phyloP scores from a whole-genome alignment of 2,888 invertebrate genomes.

The Beris morrisii region DNA sequence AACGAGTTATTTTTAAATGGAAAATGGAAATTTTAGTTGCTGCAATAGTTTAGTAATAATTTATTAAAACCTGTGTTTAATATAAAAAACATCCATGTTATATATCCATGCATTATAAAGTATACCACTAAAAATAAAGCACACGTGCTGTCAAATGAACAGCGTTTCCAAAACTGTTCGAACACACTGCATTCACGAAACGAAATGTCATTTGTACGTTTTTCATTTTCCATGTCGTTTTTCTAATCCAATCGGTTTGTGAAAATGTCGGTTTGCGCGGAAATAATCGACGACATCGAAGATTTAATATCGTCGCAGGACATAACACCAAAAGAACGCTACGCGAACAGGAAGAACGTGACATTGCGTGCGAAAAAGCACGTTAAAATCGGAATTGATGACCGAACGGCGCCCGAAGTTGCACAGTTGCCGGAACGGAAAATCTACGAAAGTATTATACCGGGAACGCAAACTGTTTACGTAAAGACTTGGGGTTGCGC shows the following conservation, averaged over 20 bases:
- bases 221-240: too few relatives aligned
- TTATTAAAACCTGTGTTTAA: too few relatives aligned
- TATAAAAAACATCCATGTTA: too few relatives aligned
- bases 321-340: conserved; percentile 76
- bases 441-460: conserved; percentile 63
- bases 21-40: too few relatives aligned
- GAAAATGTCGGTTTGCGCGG: conserved; percentile 46
- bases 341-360: conserved; percentile 70
- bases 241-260: not conserved
- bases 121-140: too few relatives aligned
- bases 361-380: conserved; percentile 67
- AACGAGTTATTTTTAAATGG: too few relatives aligned
- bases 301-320: conserved; percentile 80
- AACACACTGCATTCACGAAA: too few relatives aligned
- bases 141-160: too few relatives aligned
- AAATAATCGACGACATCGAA: conserved; percentile 81
- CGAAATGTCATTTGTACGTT: too few relatives aligned
- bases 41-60: too few relatives aligned
- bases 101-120: too few relatives aligned
- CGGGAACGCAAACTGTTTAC: conserved; percentile 77
- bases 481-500: conserved; percentile 98
- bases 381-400: conserved; percentile 24
- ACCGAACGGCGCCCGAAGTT: conserved; percentile 37
- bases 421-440: conserved; percentile 52
- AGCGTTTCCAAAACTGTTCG: too few relatives aligned